A percentile compares a stretch with the other conserved stretches of the same genome.
These are phyloP conservation scores for Protobothrops flavoviridis DNA, from an alignment of 2,113 vertebrate genomes.

Conservation along the genomic window DNA sequence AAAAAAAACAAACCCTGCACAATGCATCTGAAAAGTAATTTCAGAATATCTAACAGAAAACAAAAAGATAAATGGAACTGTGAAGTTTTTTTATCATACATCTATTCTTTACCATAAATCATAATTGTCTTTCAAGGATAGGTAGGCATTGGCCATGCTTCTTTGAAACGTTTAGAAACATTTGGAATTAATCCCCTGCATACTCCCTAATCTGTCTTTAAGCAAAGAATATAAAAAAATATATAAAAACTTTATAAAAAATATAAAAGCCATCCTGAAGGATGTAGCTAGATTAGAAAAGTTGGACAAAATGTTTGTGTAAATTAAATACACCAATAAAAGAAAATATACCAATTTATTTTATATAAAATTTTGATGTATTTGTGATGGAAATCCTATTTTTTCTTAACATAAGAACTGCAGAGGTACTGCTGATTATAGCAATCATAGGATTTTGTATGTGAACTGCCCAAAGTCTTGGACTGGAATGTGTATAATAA, in stretches of 20 bases:
- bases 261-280: neutral
- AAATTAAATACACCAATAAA: neutral
- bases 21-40: neutral
- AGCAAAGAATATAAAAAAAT: neutral
- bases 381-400: neutral
- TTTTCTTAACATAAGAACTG: neutral
- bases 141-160: neutral
- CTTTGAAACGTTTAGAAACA: neutral
- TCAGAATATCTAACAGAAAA: slow-evolving; percentile 1
- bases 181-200: neutral
- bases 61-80: neutral
- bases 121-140: neutral
- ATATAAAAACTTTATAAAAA: neutral
- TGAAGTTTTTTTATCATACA: neutral
- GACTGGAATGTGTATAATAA: neutral
- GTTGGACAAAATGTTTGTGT: neutral
- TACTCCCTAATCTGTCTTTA: neutral
- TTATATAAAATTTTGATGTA: neutral
- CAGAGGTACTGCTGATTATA: neutral
- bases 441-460: neutral
- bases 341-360: neutral
- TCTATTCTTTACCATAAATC: neutral
- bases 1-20: neutral
- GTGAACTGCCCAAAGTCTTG: neutral
- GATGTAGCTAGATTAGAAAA: neutral